phyloP scores from a whole-genome alignment of 2,888 invertebrate genomes.

The Hypolimnas misippus region DNA sequence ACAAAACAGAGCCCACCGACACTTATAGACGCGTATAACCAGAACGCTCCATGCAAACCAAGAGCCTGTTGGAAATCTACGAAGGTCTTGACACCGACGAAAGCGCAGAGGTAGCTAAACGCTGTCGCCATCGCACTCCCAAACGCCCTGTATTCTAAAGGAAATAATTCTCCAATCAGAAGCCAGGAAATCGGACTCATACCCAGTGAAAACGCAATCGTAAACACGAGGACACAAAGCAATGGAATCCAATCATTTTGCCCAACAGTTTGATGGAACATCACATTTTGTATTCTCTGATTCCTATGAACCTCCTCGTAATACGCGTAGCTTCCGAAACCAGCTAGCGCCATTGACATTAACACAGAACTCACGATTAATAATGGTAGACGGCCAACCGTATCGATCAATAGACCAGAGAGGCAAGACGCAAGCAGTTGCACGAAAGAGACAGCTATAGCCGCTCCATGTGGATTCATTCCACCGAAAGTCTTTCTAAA shows the following conservation, averaged over 20 bases:
- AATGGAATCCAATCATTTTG: slow-evolving; percentile 93
- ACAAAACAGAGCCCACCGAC: slow-evolving; percentile 93
- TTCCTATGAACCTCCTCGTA: slow-evolving; percentile 88
- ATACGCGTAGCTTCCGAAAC: slow-evolving; percentile 93
- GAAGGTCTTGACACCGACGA: slow-evolving; percentile 93
- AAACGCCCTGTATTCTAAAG: slow-evolving; percentile 92
- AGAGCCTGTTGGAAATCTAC: slow-evolving; percentile 91
- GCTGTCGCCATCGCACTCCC: slow-evolving; percentile 94
- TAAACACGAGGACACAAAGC: slow-evolving; percentile 92
- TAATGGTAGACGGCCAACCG: slow-evolving; percentile 92
- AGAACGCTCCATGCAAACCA: slow-evolving; percentile 93
- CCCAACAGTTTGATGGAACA: slow-evolving; percentile 81
- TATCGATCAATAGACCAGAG: slow-evolving; percentile 93
- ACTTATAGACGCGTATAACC: slow-evolving; percentile 93
- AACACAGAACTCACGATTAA: slow-evolving; percentile 92
- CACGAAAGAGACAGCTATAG: slow-evolving; percentile 93
- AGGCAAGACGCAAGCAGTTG: slow-evolving; percentile 93
- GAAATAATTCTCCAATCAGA: slow-evolving; percentile 92
- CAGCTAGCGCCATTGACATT: slow-evolving; percentile 93
- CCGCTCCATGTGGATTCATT: slow-evolving; percentile 92
- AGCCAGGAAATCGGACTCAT: slow-evolving; percentile 95
- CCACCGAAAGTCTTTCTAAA: slow-evolving; percentile 93
- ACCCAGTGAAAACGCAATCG: slow-evolving; percentile 93
- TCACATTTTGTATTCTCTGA: slow-evolving; percentile 77
- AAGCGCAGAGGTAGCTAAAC: slow-evolving; percentile 94